phyloP scores from a whole-genome alignment of 2,113 vertebrate species.

The Neoarius graeffei region DNA sequence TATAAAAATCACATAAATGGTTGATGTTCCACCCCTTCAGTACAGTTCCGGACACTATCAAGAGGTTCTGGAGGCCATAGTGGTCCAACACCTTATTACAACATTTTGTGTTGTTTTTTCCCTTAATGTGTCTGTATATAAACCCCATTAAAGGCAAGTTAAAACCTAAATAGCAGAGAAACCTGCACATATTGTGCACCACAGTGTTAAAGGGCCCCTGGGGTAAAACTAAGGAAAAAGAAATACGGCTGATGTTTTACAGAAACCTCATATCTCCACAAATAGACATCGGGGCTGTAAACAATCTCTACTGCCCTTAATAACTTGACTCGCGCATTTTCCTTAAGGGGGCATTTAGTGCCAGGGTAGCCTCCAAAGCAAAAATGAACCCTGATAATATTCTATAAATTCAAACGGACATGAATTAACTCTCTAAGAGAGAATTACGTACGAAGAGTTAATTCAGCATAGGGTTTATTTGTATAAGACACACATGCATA shows the following conservation, averaged over 20 bases:
- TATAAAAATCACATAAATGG: background rate
- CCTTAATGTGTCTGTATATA: background rate
- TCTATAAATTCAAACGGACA: background rate
- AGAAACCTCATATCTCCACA: conserved; percentile 6
- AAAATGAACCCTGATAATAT: background rate
- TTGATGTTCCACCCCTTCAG: background rate
- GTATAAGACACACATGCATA: background rate
- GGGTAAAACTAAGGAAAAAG: background rate
- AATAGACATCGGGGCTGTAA: background rate
- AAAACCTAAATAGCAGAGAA: background rate
- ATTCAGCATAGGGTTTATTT: background rate
- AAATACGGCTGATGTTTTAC: background rate
- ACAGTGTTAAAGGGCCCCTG: background rate
- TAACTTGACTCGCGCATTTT: background rate
- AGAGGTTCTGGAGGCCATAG: background rate
- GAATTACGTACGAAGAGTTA: background rate
- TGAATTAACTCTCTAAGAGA: background rate
- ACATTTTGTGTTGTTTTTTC: background rate
- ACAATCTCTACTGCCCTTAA: background rate
- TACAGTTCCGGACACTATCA: background rate
- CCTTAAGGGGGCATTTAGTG: background rate
- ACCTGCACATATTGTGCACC: background rate
- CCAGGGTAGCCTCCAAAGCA: background rate
- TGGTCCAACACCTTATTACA: background rate
- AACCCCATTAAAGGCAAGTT: background rate